Evolutionary conservation across 2,888 invertebrate species (phyloP), one percentile per base, ranked within the genome.

Genomic region (Octodonta nipae): DNA sequence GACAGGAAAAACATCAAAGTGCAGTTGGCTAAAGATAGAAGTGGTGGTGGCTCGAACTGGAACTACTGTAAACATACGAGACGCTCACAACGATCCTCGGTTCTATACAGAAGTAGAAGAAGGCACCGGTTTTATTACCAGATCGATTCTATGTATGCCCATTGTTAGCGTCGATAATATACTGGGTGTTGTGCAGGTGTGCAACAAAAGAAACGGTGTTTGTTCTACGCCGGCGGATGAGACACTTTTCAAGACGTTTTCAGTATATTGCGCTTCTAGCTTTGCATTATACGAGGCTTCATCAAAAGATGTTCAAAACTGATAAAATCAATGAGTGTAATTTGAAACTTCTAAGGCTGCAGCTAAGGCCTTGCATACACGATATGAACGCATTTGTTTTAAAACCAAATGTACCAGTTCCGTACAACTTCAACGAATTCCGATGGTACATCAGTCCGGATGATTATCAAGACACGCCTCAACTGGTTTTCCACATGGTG

Each of bases 201-300:
- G 67, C 1, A 75, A 75, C 52, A 75, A 75, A 50, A 55, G 44
- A 5, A 52, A 53, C 56, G 60, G 27, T 33, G 57, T 66, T 3
- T 44, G 46, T 30, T 75, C 74, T 47, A 60, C 61, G 24, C 24
- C 42, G 0, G 64, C 66, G 4, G 75, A 75, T 45, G 72, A 73
- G 50, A 49, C 55, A 30, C 54, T 74, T 32, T 68, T 73, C 43
- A 50, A 63, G 6, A 69, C 70, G 12, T 70, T 75, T 51, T 62
- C 70, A 10, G 64, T 65, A 38, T 74, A 73, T 49, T 70, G 69
- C 46, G 65, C 70, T 0, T 60, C n/a, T 74, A 25, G 70, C 70
- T 12, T 58, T 75, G 4, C 69, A 71, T 53, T 73, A 69, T 46
- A 64, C 66, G 22, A 66, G 64, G 32, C 61, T 70, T 53, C 63